These are phyloP conservation scores for Brachypodius melanocephalos DNA, from an alignment of 2,113 vertebrate genomes.

Conservation along the genomic window DNA sequence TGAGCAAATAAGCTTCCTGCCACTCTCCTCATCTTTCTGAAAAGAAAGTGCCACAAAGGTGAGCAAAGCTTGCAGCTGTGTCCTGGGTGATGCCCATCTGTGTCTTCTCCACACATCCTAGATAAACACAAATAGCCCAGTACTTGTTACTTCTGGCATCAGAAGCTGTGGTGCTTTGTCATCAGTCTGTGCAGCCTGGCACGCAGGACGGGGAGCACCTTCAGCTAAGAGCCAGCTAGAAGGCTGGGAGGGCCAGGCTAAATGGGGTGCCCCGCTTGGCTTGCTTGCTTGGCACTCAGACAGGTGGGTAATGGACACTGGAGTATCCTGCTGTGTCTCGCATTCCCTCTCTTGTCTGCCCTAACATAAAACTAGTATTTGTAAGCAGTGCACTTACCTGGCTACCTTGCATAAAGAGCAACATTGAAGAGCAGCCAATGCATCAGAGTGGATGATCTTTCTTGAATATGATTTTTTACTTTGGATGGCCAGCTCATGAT, in stretches of 20 bases:
- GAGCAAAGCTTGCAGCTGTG: background rate
- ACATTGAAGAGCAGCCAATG: background rate
- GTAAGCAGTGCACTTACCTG: background rate
- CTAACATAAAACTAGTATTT: background rate
- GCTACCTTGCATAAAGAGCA: background rate
- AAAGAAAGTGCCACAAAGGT: background rate
- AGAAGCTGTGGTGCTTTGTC: background rate
- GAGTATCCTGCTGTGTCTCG: background rate
- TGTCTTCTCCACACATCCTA: background rate
- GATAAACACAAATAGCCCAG: background rate
- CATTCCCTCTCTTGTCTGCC: background rate
- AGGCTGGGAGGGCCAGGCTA: fast-evolving
- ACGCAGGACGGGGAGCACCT: background rate
- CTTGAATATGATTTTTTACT: background rate
- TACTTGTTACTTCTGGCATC: background rate
- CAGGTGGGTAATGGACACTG: background rate
- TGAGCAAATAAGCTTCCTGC: background rate
- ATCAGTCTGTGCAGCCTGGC: background rate
- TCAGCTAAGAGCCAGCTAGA: fast-evolving
- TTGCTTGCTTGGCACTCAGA: no score
- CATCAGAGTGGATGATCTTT: background rate
- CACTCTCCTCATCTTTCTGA: background rate
- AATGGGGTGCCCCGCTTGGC: background rate
- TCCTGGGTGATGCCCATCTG: background rate
- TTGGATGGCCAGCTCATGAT: background rate